Evolutionary conservation across 2,797 vertebrate species (phyloP).

Genomic region (Steatocranus sp.): DNA sequence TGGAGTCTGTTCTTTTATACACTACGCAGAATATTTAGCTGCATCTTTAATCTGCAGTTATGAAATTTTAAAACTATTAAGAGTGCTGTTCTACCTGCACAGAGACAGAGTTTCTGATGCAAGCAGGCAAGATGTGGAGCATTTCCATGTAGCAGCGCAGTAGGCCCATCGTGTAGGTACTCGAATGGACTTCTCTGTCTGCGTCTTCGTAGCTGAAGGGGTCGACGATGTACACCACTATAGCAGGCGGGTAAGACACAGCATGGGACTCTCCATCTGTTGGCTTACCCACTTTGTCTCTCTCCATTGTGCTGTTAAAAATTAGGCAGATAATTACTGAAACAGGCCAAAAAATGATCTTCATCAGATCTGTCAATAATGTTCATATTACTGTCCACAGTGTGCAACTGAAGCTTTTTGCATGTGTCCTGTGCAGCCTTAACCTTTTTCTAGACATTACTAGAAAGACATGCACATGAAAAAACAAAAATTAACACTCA

Average conservation of each 20-base stretch:
- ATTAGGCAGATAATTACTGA: neutral
- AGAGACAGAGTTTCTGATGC: slow-evolving; percentile 91
- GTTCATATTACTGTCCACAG: neutral
- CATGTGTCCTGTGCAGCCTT: neutral
- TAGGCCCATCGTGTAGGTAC: slow-evolving; percentile 88
- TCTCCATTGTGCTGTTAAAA: slow-evolving; percentile 92
- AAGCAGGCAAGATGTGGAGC: slow-evolving; percentile 87
- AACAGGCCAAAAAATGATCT: neutral
- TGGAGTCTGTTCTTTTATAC: neutral
- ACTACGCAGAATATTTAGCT: neutral
- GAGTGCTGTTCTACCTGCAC: slow-evolving; percentile 73
- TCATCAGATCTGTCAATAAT: neutral
- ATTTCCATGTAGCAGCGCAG: slow-evolving; percentile 93
- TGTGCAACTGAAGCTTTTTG: neutral
- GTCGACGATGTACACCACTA: slow-evolving; percentile 96
- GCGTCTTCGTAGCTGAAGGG: slow-evolving; percentile 93
- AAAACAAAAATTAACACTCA: neutral
- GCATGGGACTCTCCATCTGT: slow-evolving; percentile 97
- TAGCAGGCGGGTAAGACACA: slow-evolving; percentile 91
- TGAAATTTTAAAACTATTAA: neutral
- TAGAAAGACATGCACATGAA: neutral
- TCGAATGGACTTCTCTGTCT: slow-evolving; percentile 82
- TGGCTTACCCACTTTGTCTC: slow-evolving; percentile 96
- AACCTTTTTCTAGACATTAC: neutral
- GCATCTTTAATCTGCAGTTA: neutral